Conservation (phyloP, 1,140 invertebrate species). For the Dendrolimus kikuchii region DNA sequence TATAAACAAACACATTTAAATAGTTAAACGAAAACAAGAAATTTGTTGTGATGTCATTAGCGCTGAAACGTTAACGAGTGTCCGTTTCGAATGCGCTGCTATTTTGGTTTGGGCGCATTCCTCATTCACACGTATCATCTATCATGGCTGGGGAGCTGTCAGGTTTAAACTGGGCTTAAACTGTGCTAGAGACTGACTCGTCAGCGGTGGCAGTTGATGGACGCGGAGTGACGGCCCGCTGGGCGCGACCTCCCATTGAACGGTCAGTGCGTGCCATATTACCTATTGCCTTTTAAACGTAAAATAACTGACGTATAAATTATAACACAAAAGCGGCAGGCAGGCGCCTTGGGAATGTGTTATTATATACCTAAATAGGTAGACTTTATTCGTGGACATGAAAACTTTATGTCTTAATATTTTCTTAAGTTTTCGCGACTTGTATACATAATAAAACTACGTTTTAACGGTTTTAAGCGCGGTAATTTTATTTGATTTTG, state of each 20-base stretch:
- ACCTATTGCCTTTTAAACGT: conserved; percentile 2
- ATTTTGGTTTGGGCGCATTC: conserved; percentile 41
- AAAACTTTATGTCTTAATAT: too few species aligned
- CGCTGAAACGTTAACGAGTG: conserved; percentile 32
- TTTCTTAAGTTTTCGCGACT: too few species aligned
- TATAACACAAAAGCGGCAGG: too few species aligned
- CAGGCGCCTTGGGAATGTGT: too few species aligned
- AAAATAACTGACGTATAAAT: not conserved
- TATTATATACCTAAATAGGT: too few species aligned
- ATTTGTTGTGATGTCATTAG: conserved; percentile 35
- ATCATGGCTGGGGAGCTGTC: conserved; percentile 39
- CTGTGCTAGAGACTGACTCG: conserved; percentile 24
- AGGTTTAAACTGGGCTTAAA: conserved; percentile 40
- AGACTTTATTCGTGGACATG: too few species aligned
- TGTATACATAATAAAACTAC: too few species aligned
- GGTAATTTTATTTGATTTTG: too few species aligned
- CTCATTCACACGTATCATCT: conserved; percentile 29
- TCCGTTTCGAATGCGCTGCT: conserved; percentile 21
- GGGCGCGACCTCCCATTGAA: conserved; percentile 16
- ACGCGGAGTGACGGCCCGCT: conserved; percentile 30
- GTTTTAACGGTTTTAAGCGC: too few species aligned
- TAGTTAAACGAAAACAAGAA: conserved; percentile 28
- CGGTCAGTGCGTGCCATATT: conserved; percentile 5
- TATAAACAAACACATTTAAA: conserved; percentile 34
- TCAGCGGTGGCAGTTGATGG: conserved; percentile 37